A percentile compares a stretch with the other conserved stretches of the same genome.
Conservation (phyloP, 2,888 invertebrate genomes). For the Synergus laeviventris region DNA sequence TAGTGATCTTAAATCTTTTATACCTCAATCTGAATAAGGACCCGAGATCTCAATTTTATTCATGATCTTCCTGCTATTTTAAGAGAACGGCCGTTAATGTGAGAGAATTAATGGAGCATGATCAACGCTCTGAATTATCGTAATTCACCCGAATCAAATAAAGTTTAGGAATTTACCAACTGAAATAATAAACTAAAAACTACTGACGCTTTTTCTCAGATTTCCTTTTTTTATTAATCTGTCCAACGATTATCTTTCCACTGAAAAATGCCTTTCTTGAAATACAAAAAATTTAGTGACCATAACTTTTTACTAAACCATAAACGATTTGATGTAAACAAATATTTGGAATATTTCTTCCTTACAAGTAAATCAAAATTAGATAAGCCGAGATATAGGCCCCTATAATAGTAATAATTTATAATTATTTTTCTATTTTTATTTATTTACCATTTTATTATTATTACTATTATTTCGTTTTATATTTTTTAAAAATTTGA, state of each 20-base stretch:
- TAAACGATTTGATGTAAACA: too few relatives aligned
- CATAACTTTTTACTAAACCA: too few relatives aligned
- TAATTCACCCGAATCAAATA: conserved; percentile 1
- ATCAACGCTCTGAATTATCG: conserved; percentile 27
- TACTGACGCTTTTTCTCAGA: neutral
- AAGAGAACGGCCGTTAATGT: conserved; percentile 32
- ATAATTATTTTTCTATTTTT: too few relatives aligned
- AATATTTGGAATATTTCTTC: too few relatives aligned
- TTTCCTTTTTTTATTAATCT: neutral
- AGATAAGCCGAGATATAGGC: too few relatives aligned
- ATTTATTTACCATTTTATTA: too few relatives aligned
- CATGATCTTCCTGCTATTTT: conserved; percentile 6
- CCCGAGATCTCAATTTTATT: conserved; percentile 32
- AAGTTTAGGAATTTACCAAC: neutral
- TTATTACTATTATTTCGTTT: too few relatives aligned
- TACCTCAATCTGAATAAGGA: conserved; percentile 33
- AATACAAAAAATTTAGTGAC: neutral
- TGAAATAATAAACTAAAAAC: neutral
- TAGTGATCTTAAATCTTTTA: conserved; percentile 26
- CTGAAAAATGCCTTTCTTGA: neutral
- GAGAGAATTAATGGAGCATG: conserved; percentile 28
- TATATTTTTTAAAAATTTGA: too few relatives aligned
- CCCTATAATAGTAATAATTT: too few relatives aligned
- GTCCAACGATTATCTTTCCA: neutral
- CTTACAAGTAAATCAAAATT: too few relatives aligned